Evolutionary conservation across 1,140 invertebrate genomes (phyloP).

Genomic region (Xylocopa sonorina): DNA sequence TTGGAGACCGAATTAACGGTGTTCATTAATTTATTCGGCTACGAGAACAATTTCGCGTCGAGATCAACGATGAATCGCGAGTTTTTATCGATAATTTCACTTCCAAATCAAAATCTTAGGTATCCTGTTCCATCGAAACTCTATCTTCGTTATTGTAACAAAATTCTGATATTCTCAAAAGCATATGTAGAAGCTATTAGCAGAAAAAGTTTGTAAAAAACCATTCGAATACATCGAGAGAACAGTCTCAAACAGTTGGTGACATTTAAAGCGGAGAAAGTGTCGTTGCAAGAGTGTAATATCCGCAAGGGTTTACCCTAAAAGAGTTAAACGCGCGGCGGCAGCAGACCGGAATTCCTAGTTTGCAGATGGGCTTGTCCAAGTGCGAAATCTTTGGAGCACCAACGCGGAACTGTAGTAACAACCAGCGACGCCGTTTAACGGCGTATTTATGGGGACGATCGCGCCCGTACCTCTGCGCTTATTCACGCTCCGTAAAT

Average conservation of each 20-base stretch:
- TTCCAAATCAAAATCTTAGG: not conserved
- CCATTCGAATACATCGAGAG: too few species aligned
- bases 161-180: too few species aligned
- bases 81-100: not conserved
- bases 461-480: slow-evolving; percentile 44
- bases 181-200: too few species aligned
- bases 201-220: too few species aligned
- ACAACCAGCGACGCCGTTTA: slow-evolving; percentile 55
- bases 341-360: too few species aligned
- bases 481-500: slow-evolving; percentile 62
- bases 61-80: not conserved
- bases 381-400: slow-evolving; percentile 56
- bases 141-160: too few species aligned
- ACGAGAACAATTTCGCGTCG: not conserved
- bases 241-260: too few species aligned
- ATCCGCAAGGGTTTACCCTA: too few species aligned
- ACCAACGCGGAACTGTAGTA: slow-evolving; percentile 52
- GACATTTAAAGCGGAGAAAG: too few species aligned
- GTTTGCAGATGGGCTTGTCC: slow-evolving; percentile 29
- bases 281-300: too few species aligned
- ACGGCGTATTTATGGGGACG: slow-evolving; percentile 61
- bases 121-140: too few species aligned
- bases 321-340: too few species aligned
- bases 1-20: slow-evolving; percentile 19
- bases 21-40: slow-evolving; percentile 11